Evolutionary conservation across 2,113 vertebrate species (phyloP).

Genomic region (Pseudorectes ferrugineus): DNA sequence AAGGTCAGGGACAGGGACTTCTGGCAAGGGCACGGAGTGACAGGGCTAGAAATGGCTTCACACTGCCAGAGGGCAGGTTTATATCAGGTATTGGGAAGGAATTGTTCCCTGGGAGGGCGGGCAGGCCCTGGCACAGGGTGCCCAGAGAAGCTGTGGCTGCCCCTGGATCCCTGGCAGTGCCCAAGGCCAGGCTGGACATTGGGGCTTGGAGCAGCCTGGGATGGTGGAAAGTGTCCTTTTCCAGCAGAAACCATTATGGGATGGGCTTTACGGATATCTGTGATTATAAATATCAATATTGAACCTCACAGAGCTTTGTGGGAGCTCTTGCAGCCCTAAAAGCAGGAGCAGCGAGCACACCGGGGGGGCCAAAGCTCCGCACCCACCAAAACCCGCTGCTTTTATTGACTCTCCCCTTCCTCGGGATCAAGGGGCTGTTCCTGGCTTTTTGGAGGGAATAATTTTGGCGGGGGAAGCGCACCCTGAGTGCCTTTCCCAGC

Average conservation of each 20-base stretch:
- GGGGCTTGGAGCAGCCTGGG: neutral
- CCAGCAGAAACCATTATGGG: fast-evolving
- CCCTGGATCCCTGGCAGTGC: neutral
- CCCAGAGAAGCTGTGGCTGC: neutral
- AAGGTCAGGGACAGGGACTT: neutral
- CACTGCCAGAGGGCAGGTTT: fast-evolving
- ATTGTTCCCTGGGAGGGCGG: neutral
- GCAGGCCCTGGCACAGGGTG: neutral
- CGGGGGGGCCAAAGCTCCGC: neutral
- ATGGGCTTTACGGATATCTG: neutral
- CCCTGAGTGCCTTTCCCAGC: neutral
- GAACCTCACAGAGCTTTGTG: neutral
- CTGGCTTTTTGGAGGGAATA: fast-evolving
- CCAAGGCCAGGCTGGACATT: neutral
- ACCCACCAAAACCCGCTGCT: neutral
- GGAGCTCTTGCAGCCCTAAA: neutral
- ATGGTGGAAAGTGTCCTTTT: fast-evolving
- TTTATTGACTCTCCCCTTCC: neutral
- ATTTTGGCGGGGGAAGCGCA: fast-evolving
- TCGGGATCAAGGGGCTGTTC: fast-evolving
- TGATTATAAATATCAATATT: neutral
- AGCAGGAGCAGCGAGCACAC: neutral
- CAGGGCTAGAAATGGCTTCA: neutral
- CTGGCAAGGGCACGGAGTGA: neutral
- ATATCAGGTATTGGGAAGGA: neutral